Conservation (phyloP, 2,113 vertebrate genomes). For the Cygnus buccinator region DNA sequence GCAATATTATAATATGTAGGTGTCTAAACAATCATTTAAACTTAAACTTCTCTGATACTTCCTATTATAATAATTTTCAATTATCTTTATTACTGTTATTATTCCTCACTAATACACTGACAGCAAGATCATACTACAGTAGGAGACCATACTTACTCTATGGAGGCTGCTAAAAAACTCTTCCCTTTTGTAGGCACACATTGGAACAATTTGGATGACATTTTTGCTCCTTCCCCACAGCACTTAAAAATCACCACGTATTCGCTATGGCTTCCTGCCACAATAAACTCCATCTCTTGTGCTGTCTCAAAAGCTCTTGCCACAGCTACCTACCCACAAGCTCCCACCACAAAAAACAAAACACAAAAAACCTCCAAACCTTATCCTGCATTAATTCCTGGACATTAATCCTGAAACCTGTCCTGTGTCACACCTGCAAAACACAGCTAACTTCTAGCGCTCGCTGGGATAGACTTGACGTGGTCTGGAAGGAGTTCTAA, state of each 20-base stretch:
- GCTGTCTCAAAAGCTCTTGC: background rate
- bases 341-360: background rate
- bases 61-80: background rate
- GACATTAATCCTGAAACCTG: background rate
- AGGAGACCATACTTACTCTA: background rate
- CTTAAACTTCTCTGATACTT: background rate
- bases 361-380: background rate
- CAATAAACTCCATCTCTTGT: background rate
- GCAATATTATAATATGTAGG: background rate
- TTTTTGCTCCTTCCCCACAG: background rate
- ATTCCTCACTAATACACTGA: background rate
- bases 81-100: background rate
- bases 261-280: background rate
- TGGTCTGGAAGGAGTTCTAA: background rate
- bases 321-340: rapidly evolving
- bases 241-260: background rate
- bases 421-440: background rate
- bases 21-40: background rate
- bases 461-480: background rate
- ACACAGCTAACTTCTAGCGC: rapidly evolving
- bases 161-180: background rate
- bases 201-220: background rate
- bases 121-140: background rate
- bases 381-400: background rate
- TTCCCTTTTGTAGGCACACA: background rate